Evolutionary conservation across 2,888 invertebrate genomes (phyloP).

Genomic region (Amphimallon solstitiale): DNA sequence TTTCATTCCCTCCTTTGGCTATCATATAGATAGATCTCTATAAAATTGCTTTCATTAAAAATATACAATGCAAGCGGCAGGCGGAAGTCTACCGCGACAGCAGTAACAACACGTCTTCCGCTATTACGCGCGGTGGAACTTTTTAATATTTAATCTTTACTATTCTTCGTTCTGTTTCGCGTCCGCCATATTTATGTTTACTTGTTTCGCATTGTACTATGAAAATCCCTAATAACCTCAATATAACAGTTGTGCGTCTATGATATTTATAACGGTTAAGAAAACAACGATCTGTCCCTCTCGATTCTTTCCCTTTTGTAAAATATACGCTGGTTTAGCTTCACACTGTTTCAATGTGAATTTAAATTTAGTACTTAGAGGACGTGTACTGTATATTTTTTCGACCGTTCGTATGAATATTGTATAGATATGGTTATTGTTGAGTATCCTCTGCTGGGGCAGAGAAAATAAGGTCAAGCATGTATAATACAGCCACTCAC

Average conservation of each 20-base stretch:
- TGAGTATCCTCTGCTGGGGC: slow-evolving; percentile 7
- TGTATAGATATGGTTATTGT: slow-evolving; percentile 3
- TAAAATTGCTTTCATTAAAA: slow-evolving; percentile 20
- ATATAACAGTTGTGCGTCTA: slow-evolving; percentile 5
- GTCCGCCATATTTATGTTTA: slow-evolving; percentile 16
- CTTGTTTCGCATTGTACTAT: slow-evolving; percentile 3
- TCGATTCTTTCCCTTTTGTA: not conserved
- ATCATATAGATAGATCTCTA: not conserved
- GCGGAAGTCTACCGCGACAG: slow-evolving; percentile 1
- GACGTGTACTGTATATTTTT: not conserved
- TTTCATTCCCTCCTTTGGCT: no score
- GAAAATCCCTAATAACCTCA: slow-evolving; percentile 24
- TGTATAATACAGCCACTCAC: not conserved
- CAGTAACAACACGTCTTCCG: slow-evolving; percentile 1
- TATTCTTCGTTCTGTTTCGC: slow-evolving; percentile 16
- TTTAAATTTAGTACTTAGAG: slow-evolving; percentile 8
- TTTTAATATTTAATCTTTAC: slow-evolving; percentile 28
- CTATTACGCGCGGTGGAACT: slow-evolving; percentile 11
- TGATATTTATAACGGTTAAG: slow-evolving; percentile 14
- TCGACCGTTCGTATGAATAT: not conserved
- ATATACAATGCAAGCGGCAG: slow-evolving; percentile 8
- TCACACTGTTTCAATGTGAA: slow-evolving; percentile 1
- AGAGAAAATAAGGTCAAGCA: slow-evolving; percentile 2
- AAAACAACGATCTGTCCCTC: not conserved
- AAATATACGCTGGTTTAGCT: not conserved